A percentile compares a stretch with the other conserved stretches of the same genome.
Conservation (phyloP, 2,888 invertebrate species). For the Microctonus hyperodae region DNA sequence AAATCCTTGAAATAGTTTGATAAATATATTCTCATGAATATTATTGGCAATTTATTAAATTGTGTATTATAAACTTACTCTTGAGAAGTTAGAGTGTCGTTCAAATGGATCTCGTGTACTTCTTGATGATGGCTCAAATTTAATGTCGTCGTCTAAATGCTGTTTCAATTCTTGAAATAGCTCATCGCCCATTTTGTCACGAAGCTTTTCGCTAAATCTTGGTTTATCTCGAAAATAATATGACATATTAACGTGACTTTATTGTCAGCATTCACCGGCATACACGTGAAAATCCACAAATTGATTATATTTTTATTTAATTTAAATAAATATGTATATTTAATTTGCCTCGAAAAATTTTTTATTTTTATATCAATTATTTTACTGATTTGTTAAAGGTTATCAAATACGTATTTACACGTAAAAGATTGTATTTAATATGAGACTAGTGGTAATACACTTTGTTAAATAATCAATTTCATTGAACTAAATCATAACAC, state of each 20-base stretch:
- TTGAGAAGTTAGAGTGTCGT: conserved; percentile 42
- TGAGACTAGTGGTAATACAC: not conserved
- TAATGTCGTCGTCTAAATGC: conserved; percentile 54
- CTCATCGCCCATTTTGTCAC: conserved; percentile 57
- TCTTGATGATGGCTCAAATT: conserved; percentile 26
- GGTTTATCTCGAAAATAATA: conserved; percentile 58
- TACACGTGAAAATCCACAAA: conserved; percentile 10
- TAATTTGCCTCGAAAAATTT: too few relatives aligned
- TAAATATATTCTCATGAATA: not conserved
- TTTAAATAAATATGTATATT: not conserved
- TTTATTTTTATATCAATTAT: too few relatives aligned
- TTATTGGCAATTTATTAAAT: not conserved
- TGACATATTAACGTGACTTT: conserved; percentile 48
- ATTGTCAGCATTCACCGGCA: not conserved
- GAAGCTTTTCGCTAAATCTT: conserved; percentile 54
- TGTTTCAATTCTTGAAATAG: conserved; percentile 56
- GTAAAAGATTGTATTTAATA: not conserved
- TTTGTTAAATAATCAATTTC: not conserved
- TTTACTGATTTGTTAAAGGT: too few relatives aligned
- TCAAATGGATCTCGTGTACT: conserved; percentile 21
- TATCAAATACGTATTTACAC: not conserved
- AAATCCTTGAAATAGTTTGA: not conserved
- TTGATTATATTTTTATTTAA: too few relatives aligned
- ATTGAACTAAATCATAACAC: not conserved
- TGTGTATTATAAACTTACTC: conserved; percentile 43